These are phyloP conservation scores for Microdon myrmicae DNA, from an alignment of 2,888 invertebrate genomes.

Conservation along the genomic window DNA sequence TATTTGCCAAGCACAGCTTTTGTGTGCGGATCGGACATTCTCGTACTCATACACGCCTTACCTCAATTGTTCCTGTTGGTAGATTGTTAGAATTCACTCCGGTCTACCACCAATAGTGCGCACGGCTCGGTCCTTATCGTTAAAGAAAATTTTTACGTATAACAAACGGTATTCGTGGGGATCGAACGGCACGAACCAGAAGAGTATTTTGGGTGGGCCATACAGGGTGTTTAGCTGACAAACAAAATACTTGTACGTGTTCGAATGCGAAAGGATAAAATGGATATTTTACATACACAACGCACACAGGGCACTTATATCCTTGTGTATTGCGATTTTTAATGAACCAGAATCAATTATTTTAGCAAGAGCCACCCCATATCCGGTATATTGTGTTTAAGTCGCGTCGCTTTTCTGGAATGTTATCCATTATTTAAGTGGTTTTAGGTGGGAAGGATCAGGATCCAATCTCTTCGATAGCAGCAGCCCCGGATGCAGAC, in stretches of 20 bases:
- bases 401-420: conserved; percentile 25
- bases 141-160: conserved; percentile 18
- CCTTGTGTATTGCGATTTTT: conserved; percentile 51
- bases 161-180: conserved; percentile 18
- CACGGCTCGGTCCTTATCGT: neutral
- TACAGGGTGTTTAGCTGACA: too few species aligned
- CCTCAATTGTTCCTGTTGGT: conserved; percentile 47
- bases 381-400: conserved; percentile 42
- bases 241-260: conserved; percentile 11
- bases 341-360: conserved; percentile 53
- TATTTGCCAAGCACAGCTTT: conserved; percentile 36
- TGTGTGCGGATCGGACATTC: too few species aligned
- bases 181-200: conserved; percentile 1
- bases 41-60: conserved; percentile 15
- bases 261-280: conserved; percentile 5
- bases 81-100: conserved; percentile 24
- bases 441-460: conserved; percentile 32
- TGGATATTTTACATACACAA: conserved; percentile 32
- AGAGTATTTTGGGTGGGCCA: conserved; percentile 34
- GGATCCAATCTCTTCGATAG: conserved; percentile 35
- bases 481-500: conserved; percentile 8
- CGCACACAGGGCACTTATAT: conserved; percentile 34
- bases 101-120: conserved; percentile 3
- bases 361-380: conserved; percentile 49
- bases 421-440: conserved; percentile 50